These are phyloP conservation scores for Dermolepida albohirtum DNA, from an alignment of 2,888 invertebrate species.

Conservation along the genomic window DNA sequence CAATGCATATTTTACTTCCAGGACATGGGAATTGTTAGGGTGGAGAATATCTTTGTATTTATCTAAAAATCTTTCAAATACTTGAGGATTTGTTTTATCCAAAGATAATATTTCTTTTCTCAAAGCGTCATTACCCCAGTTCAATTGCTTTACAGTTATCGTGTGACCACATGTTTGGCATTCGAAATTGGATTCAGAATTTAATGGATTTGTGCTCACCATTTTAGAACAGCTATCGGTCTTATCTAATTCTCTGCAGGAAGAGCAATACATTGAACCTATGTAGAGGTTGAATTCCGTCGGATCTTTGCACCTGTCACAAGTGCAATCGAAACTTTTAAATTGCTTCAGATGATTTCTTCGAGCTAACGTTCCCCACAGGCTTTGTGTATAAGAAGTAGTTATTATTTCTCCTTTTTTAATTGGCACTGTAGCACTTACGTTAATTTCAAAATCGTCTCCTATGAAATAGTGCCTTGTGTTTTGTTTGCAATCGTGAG, in stretches of 20 bases:
- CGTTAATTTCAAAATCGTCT: constrained; percentile 70
- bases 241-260: constrained; percentile 45
- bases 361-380: constrained; percentile 77
- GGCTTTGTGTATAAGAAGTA: constrained; percentile 77
- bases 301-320: constrained; percentile 76
- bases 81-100: constrained; percentile 67
- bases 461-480: constrained; percentile 75
- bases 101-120: constrained; percentile 70
- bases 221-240: constrained; percentile 65
- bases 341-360: constrained; percentile 69
- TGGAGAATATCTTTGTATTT: constrained; percentile 75
- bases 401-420: constrained; percentile 75
- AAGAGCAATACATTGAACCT: constrained; percentile 74
- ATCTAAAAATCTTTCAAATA: constrained; percentile 73
- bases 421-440: constrained; percentile 75
- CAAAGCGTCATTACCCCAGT: constrained; percentile 73
- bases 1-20: constrained; percentile 77
- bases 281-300: constrained; percentile 72
- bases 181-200: constrained; percentile 72
- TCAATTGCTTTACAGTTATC: constrained; percentile 71
- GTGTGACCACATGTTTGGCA: constrained; percentile 74
- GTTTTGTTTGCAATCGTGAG: constrained; percentile 80
- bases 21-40: constrained; percentile 74
- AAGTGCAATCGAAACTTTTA: constrained; percentile 78
- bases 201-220: constrained; percentile 72